phyloP scores from a whole-genome alignment of 2,888 invertebrate genomes.

The Drosophila ustulata region DNA sequence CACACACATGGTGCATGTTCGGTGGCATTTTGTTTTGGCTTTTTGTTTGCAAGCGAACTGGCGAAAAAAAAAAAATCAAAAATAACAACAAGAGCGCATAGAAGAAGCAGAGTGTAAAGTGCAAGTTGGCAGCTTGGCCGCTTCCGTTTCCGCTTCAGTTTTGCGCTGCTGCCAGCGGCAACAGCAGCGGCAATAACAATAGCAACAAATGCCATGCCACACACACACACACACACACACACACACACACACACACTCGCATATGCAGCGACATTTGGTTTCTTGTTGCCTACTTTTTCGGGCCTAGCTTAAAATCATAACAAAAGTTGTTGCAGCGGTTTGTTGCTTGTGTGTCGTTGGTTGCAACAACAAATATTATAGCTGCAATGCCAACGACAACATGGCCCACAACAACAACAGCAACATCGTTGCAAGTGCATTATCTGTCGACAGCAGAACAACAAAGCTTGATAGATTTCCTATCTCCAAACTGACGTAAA shows the following conservation, averaged over 20 bases:
- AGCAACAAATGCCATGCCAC: conserved; percentile 32
- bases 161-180: conserved; percentile 54
- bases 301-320: conserved; percentile 57
- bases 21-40: conserved; percentile 47
- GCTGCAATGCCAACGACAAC: conserved; percentile 49
- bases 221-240: conserved; percentile 28
- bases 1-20: conserved; percentile 39
- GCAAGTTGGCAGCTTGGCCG: conserved; percentile 71
- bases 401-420: conserved; percentile 9
- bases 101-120: conserved; percentile 68
- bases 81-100: conserved; percentile 10
- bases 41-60: conserved; percentile 30
- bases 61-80: conserved; percentile 2
- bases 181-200: conserved; percentile 29
- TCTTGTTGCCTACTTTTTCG: conserved; percentile 54
- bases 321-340: conserved; percentile 58
- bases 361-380: conserved; percentile 32
- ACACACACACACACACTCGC: conserved; percentile 9
- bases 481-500: neutral
- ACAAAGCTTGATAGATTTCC: conserved; percentile 3
- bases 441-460: conserved; percentile 6
- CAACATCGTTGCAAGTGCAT: neutral
- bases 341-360: conserved; percentile 30
- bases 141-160: conserved; percentile 67
- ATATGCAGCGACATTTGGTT: conserved; percentile 35